Evolutionary conservation across 1,140 invertebrate genomes (phyloP).

Genomic region (Drosophila paulistorum): DNA sequence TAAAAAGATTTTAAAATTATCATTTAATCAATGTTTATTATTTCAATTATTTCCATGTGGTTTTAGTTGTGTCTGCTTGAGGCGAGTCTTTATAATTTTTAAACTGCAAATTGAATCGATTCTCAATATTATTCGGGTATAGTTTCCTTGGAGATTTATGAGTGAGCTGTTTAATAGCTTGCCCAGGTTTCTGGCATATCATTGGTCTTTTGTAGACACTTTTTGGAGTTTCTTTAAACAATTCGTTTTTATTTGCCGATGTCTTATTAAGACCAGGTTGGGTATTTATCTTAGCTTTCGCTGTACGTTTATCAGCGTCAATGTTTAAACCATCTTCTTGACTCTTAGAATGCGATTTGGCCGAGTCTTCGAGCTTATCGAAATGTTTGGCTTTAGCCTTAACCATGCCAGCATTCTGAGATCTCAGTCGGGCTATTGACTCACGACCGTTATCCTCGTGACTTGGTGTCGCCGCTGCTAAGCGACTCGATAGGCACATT

Average conservation of each 20-base stretch:
- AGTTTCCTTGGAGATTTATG: conserved; percentile 1
- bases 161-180: not conserved
- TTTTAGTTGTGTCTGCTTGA: not conserved
- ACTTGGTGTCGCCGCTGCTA: conserved; percentile 40
- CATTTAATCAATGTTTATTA: not conserved
- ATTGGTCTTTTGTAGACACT: not conserved
- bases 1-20: not conserved
- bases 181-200: not conserved
- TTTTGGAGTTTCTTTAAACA: conserved; percentile 3
- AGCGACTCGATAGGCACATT: conserved; percentile 29
- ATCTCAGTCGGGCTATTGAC: conserved; percentile 86
- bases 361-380: conserved; percentile 83
- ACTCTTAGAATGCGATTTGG: not conserved
- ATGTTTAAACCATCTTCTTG: not conserved
- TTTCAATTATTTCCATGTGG: not conserved
- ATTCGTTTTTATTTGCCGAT: not conserved
- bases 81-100: not conserved
- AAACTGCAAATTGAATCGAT: not conserved
- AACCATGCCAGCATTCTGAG: conserved; percentile 88
- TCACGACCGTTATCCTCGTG: conserved; percentile 84
- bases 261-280: not conserved
- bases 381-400: conserved; percentile 87
- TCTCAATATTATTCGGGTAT: not conserved
- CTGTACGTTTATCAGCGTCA: not conserved
- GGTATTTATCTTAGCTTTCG: not conserved